phyloP scores from a whole-genome alignment of 2,113 vertebrate species.

The Ariopsis seemanni region DNA sequence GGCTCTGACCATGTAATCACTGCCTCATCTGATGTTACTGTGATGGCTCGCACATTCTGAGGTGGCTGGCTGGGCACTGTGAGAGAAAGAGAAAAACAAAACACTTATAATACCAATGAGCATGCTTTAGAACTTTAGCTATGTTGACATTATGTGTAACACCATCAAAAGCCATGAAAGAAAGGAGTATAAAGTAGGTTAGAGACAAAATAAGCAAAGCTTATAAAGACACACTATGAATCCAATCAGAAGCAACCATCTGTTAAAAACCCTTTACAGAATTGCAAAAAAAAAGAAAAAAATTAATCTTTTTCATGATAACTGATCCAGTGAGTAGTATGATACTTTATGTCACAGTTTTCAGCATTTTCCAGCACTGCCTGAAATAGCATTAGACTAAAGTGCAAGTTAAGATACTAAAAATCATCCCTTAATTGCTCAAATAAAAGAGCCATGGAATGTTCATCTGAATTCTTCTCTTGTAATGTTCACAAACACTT shows the following conservation, averaged over 20 bases:
- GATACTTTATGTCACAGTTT: not conserved
- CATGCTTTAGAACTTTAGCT: not conserved
- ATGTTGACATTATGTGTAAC: not conserved
- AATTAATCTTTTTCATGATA: not conserved
- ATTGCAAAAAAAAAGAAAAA: not conserved
- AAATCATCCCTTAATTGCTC: not conserved
- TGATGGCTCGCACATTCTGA: conserved; percentile 91
- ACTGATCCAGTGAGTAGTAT: not conserved
- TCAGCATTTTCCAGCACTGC: not conserved
- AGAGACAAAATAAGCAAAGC: not conserved
- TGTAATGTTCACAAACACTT: conserved; percentile 32
- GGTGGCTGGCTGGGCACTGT: conserved; percentile 97
- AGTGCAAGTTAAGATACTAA: not conserved
- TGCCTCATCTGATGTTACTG: conserved; percentile 93
- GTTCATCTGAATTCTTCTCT: conserved; percentile 29
- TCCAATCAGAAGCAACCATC: not conserved
- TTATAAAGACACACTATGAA: not conserved
- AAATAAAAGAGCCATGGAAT: conserved; percentile 33
- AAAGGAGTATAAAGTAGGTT: not conserved
- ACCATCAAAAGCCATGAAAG: not conserved
- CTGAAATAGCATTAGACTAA: not conserved
- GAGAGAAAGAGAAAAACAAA: conserved; percentile 10
- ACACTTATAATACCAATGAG: not conserved
- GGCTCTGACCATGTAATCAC: conserved; percentile 97
- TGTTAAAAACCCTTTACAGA: not conserved